Evolutionary conservation across 2,888 invertebrate species (phyloP).

Genomic region (Ptychoptera albimana): DNA sequence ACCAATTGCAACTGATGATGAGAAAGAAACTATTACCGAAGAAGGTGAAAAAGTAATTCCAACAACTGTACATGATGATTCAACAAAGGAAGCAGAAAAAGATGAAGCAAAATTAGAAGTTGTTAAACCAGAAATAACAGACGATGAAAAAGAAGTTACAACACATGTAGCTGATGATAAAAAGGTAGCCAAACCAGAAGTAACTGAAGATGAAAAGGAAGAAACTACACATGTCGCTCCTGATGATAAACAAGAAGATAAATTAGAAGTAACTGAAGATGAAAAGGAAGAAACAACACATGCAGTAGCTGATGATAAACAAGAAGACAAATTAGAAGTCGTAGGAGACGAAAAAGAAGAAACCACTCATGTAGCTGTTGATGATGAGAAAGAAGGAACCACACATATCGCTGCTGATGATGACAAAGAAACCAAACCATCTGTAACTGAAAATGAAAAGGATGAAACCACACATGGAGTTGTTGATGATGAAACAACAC

Average conservation of each 20-base stretch:
- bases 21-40: slow-evolving; percentile 14
- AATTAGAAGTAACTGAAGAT: slow-evolving; percentile 1
- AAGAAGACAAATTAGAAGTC: slow-evolving; percentile 3
- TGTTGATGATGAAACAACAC: not conserved
- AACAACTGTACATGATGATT: not conserved
- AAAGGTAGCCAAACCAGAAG: too few relatives aligned
- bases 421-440: slow-evolving; percentile 1
- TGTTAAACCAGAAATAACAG: slow-evolving; percentile 24
- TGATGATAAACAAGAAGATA: slow-evolving; percentile 5
- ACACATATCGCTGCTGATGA: not conserved
- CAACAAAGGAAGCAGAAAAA: slow-evolving; percentile 22
- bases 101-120: slow-evolving; percentile 23
- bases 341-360: slow-evolving; percentile 11
- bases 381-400: not conserved
- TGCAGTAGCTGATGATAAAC: slow-evolving; percentile 10
- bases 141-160: slow-evolving; percentile 29
- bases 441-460: slow-evolving; percentile 5
- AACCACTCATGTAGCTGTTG: slow-evolving; percentile 1
- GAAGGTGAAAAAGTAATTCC: not conserved
- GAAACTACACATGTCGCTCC: slow-evolving; percentile 10
- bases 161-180: not conserved
- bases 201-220: slow-evolving; percentile 6
- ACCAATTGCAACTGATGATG: slow-evolving; percentile 22
- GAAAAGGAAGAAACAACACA: slow-evolving; percentile 8
- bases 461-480: not conserved